phyloP scores from a whole-genome alignment of 2,113 vertebrate species.

The Rhizomys pruinosus region DNA sequence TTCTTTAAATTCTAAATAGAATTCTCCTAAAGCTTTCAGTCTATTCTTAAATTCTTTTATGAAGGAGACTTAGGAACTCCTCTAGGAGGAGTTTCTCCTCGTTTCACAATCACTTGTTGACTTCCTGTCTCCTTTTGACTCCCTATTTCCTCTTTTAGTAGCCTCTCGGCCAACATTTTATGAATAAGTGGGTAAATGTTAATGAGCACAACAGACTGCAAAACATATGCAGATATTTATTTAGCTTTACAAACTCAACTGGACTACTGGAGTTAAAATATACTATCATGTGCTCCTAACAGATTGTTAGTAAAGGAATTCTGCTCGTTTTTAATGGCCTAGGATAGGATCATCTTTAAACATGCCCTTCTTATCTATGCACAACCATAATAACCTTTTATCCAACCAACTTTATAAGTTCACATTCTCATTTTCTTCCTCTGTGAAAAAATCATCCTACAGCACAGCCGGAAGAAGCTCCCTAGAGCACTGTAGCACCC shows the following conservation, averaged over 20 bases:
- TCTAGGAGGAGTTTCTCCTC: too few relatives aligned
- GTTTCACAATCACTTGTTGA: background rate
- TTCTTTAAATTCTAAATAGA: too few relatives aligned
- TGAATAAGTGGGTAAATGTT: background rate
- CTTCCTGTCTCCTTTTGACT: background rate
- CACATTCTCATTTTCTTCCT: constrained; percentile 43
- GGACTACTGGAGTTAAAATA: constrained; percentile 2
- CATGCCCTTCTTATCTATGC: constrained; percentile 29
- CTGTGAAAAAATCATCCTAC: background rate
- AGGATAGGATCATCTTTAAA: constrained; percentile 16
- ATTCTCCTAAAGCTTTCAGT: too few relatives aligned
- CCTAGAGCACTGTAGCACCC: background rate
- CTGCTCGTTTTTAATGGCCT: background rate
- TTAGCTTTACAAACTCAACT: constrained; percentile 39
- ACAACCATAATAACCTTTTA: constrained; percentile 3
- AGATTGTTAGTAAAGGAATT: constrained; percentile 30
- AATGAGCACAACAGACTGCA: background rate
- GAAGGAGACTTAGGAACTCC: too few relatives aligned
- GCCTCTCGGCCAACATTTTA: background rate
- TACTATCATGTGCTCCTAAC: background rate
- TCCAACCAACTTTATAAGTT: constrained; percentile 2
- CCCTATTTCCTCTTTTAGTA: background rate
- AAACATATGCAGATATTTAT: constrained; percentile 1
- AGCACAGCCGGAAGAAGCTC: constrained; percentile 10
- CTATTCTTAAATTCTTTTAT: too few relatives aligned